Percentiles rank a stretch among this genome's conserved stretches.
Evolutionary conservation across 2,888 invertebrate genomes (phyloP).

Genomic region (Cheilosia variabilis): DNA sequence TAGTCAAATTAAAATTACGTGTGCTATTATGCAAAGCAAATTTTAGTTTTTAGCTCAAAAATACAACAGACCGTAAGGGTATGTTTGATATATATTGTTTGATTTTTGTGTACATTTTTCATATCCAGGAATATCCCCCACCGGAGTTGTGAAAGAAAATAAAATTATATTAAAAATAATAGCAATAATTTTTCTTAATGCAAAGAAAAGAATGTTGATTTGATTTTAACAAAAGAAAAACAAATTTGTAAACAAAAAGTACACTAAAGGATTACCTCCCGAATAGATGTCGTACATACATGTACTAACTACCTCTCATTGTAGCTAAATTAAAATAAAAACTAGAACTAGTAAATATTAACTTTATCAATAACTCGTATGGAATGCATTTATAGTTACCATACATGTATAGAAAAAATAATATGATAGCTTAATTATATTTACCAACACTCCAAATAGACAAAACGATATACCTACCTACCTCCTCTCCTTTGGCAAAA

Average conservation of each 20-base stretch:
- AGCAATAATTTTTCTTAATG: conserved; percentile 53
- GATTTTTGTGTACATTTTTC: conserved; percentile 65
- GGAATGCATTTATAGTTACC: conserved; percentile 40
- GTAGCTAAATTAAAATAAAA: conserved; percentile 38
- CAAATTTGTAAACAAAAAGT: conserved; percentile 66
- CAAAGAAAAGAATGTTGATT: conserved; percentile 11
- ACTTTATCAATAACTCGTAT: conserved; percentile 39
- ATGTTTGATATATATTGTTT: conserved; percentile 10
- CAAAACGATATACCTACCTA: conserved; percentile 35
- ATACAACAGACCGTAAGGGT: conserved; percentile 5
- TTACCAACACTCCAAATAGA: conserved; percentile 64
- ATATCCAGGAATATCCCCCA: conserved; percentile 75
- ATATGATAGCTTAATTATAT: conserved; percentile 67
- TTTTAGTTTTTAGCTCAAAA: conserved; percentile 28
- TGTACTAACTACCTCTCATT: conserved; percentile 67
- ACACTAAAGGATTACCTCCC: conserved; percentile 73
- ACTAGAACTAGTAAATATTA: conserved; percentile 33
- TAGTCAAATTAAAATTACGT: conserved; percentile 31
- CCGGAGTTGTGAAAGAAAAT: conserved; percentile 66
- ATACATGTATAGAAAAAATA: conserved; percentile 7
- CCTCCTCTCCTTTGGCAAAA: conserved; percentile 18
- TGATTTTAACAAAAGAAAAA: conserved; percentile 9
- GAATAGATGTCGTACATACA: conserved; percentile 69
- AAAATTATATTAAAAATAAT: conserved; percentile 21
- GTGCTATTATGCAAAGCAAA: conserved; percentile 19